These are phyloP conservation scores for Drosophila lacicola DNA, from an alignment of 2,888 invertebrate genomes.

Conservation along the genomic window DNA sequence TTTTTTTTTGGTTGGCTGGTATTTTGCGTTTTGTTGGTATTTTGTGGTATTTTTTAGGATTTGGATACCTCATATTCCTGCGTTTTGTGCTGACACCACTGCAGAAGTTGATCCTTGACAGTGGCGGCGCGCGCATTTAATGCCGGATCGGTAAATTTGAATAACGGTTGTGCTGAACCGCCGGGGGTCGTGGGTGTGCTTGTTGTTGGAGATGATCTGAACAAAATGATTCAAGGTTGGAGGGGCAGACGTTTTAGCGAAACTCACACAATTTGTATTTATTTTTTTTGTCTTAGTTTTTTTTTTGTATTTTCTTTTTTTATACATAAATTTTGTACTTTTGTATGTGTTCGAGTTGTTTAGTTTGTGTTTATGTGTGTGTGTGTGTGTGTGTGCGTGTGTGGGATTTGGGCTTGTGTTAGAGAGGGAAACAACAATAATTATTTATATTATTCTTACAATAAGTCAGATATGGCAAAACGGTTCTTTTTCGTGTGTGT, in stretches of 20 bases:
- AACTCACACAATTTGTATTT: constrained; percentile 68
- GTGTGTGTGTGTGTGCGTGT: constrained; percentile 25
- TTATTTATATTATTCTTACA: constrained; percentile 29
- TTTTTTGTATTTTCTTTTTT: constrained; percentile 26
- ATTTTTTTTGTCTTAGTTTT: constrained; percentile 29
- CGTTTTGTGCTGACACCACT: constrained; percentile 99
- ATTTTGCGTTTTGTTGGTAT: constrained; percentile 23
- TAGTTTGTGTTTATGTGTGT: constrained; percentile 32
- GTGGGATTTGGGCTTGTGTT: constrained; percentile 46
- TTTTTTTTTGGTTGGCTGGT: background rate
- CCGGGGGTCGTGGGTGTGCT: constrained; percentile 86
- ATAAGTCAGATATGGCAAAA: constrained; percentile 9
- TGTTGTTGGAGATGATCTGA: constrained; percentile 91
- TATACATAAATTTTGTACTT: constrained; percentile 46
- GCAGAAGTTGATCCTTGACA: constrained; percentile 98
- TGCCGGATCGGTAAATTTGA: constrained; percentile 96
- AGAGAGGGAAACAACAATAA: constrained; percentile 60
- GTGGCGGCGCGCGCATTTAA: constrained; percentile 96
- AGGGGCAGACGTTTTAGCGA: constrained; percentile 84
- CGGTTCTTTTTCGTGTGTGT: constrained; percentile 27
- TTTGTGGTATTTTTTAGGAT: constrained; percentile 51
- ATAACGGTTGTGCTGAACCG: constrained; percentile 90
- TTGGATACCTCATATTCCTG: constrained; percentile 96
- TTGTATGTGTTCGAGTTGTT: constrained; percentile 41
- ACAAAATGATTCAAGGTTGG: constrained; percentile 81